Evolutionary conservation across 1,140 invertebrate genomes (phyloP).

Genomic region (Melanaphis sacchari): DNA sequence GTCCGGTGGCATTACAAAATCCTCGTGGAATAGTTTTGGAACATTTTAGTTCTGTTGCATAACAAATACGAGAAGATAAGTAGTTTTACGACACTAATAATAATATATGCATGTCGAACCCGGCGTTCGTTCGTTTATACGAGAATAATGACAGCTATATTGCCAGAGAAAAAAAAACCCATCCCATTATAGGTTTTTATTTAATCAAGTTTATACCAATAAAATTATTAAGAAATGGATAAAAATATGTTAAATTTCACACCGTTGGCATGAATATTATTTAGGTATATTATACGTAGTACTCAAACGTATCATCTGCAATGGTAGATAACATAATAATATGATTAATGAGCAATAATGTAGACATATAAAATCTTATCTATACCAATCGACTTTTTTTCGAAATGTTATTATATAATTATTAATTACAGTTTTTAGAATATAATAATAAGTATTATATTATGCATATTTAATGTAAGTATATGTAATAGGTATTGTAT

Average conservation of each 20-base stretch:
- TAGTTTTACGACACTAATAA: not conserved
- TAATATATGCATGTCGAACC: not conserved
- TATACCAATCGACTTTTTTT: not conserved
- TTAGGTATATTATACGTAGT: not conserved
- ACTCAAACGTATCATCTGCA: not conserved
- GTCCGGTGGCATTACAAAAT: not conserved
- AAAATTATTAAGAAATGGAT: not conserved
- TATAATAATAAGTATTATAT: no score
- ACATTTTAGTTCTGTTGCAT: not conserved
- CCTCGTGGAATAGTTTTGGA: not conserved
- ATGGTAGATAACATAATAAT: not conserved
- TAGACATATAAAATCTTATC: not conserved
- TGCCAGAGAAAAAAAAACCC: not conserved
- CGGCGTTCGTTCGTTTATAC: not conserved
- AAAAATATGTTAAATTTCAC: slow-evolving; percentile 10
- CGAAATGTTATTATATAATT: slow-evolving; percentile 2
- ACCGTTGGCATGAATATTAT: not conserved
- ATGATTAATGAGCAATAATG: not conserved
- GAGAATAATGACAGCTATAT: not conserved
- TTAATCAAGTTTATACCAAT: not conserved
- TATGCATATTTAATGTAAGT: not conserved
- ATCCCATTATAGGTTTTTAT: not conserved
- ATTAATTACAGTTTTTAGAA: not conserved
- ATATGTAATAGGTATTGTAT: not conserved
- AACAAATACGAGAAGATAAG: not conserved